These are phyloP conservation scores for Poecilia velifera DNA, from an alignment of 2,797 vertebrate genomes.

Conservation along the genomic window DNA sequence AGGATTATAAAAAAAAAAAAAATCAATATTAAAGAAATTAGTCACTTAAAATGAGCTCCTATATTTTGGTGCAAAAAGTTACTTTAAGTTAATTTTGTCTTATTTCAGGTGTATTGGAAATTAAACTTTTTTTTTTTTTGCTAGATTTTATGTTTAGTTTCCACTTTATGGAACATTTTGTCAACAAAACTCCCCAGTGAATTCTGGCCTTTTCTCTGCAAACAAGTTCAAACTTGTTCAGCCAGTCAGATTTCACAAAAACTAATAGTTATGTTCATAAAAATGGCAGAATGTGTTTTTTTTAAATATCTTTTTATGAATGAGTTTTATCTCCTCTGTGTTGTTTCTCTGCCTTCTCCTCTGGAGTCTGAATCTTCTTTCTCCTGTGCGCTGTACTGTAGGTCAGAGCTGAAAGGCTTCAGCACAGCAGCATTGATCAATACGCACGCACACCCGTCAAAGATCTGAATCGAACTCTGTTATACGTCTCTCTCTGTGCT, in stretches of 20 bases:
- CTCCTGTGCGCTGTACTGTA: conserved; percentile 21
- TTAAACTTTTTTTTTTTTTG: too few relatives aligned
- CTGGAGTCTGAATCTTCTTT: conserved; percentile 28
- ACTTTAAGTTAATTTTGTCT: too few relatives aligned
- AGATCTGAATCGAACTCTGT: conserved; percentile 26
- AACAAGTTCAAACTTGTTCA: conserved; percentile 44
- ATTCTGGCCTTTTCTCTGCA: conserved; percentile 5
- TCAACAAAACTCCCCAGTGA: conserved; percentile 48
- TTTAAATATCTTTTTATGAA: neutral
- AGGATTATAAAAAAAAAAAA: too few relatives aligned
- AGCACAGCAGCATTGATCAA: conserved; percentile 34
- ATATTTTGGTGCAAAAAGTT: too few relatives aligned
- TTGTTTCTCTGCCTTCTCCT: conserved; percentile 6
- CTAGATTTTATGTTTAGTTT: too few relatives aligned
- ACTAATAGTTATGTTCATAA: neutral
- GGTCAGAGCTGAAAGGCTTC: conserved; percentile 56
- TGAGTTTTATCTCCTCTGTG: neutral
- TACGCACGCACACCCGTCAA: conserved; percentile 22
- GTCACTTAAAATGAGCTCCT: too few relatives aligned
- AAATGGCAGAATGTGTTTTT: conserved; percentile 6
- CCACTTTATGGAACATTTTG: conserved; percentile 2
- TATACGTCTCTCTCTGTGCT: neutral
- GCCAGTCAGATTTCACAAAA: neutral
- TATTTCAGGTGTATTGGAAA: too few relatives aligned
- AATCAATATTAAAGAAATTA: too few relatives aligned